Conservation (phyloP, 2,888 invertebrate species). For the Barypeithes pellucidus region DNA sequence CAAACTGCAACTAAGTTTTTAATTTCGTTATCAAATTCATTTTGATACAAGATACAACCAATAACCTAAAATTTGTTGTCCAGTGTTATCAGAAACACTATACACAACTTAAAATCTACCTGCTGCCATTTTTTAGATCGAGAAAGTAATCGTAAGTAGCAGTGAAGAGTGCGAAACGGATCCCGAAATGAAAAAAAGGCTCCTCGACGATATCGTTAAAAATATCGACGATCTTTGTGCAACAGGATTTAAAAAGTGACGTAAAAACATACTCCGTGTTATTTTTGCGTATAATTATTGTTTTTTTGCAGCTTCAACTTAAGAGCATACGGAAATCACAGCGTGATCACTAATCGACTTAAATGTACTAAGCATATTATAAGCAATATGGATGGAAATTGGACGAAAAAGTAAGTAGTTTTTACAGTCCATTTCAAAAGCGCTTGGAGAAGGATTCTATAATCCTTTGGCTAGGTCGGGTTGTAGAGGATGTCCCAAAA, state of each 20-base stretch:
- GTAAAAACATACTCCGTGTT: background rate
- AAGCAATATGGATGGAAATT: constrained; percentile 60
- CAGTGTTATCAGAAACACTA: too few species aligned
- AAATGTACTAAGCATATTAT: constrained; percentile 59
- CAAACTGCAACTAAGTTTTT: too few species aligned
- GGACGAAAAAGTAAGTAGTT: constrained; percentile 62
- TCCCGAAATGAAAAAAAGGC: constrained; percentile 51
- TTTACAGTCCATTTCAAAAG: too few species aligned
- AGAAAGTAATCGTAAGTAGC: constrained; percentile 54
- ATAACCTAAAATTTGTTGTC: too few species aligned
- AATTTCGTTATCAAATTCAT: too few species aligned
- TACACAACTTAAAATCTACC: too few species aligned
- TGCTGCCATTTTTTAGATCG: constrained; percentile 56
- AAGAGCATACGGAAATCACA: constrained; percentile 56
- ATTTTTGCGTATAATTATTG: constrained; percentile 6
- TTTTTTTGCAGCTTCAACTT: constrained; percentile 59
- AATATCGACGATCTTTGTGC: constrained; percentile 56
- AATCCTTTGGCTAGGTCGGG: too few species aligned
- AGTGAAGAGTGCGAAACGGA: constrained; percentile 52
- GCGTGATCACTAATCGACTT: constrained; percentile 58
- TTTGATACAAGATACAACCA: too few species aligned
- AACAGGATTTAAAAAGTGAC: constrained; percentile 60
- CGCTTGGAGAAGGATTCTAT: too few species aligned
- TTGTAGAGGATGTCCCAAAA: too few species aligned
- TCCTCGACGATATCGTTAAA: constrained; percentile 49